Base-by-base conservation (phyloP, 2,113 vertebrate species). In the Mus pahari region DNA sequence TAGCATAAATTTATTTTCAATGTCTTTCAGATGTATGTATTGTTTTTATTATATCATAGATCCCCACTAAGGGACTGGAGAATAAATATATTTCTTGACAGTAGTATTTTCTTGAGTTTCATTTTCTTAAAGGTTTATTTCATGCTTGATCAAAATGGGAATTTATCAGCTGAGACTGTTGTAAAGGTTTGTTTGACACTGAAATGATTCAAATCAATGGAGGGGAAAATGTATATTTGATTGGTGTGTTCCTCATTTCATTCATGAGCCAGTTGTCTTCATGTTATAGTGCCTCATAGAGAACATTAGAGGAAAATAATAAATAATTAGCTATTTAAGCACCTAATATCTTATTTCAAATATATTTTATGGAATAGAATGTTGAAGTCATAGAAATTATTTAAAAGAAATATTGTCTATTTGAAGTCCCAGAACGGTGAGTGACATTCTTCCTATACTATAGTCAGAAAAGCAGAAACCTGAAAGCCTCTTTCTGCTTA, bases 51-150 rank as follows among this genome's bases (percentile, higher is more conserved):
- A 14, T 62, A 77, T 74, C 26, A 62, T 71, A 77, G 4, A 86
- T 62, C 53, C 2, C 24, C 9, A 90, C 90, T 82, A 83, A 86
- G 73, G 7, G 33, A 73, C 77, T 66, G 2, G 3, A 78, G 36
- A 87, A 84, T 93, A 83, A 83, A 78, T 81, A 39, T 73, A 62
- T 78, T 96, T 96, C 53, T 94, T 94, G 39, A 89, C 7, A 94
- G 14, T 3, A 26, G n/a, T 90, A 84, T 77, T 13, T 94, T 81
- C 10, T 39, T 36, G 24, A 68, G 0, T 64, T 96, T 62, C n/a
- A 0, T 12, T 64, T 91, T 28, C 45, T 81, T 86, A 86, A 84
- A 71, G 19, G 86, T 94, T 96, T 86, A 58, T 84, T 96, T 93
- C 36, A 73, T 89, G 24, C 16, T 93, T 92, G 24, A 93, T 83